Evolutionary conservation across 2,797 vertebrate genomes (phyloP), one percentile per base, ranked within the genome.

Genomic region (Craterocephalus amniculus): DNA sequence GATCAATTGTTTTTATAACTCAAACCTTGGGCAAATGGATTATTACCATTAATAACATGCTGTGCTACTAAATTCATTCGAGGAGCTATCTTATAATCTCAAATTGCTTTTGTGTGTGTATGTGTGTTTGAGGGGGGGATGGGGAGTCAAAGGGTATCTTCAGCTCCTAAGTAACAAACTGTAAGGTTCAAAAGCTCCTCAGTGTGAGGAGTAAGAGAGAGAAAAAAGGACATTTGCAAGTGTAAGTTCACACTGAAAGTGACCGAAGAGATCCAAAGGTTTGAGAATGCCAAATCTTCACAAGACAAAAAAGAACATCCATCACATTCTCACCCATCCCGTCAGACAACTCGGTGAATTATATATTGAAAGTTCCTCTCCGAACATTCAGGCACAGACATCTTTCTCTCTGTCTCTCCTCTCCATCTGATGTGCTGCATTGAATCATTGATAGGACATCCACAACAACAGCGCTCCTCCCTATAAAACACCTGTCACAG

Each of bases 371-470:
- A 87, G 81, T 85, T 83, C 80, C 64, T 72, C 79, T 67, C 48
- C 8, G 57, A 86, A 88, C 78, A 88, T 86, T 71, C 85, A 80
- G 78, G 79, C 89, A 79, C 74, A 92, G 85, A 90, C 86, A 86
- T 91, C 83, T 90, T 75, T 91, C 81, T 85, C 71, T 72, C 81
- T 65, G 58, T 79, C 81, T 76, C 88, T 84, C 59, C 56, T 69
- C 84, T 93, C 87, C 72, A 85, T 92, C 85, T 90, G 89, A 92
- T 89, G 89, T 76, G 87, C 81, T 48, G 84, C 85, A 83, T 86
- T 94, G 90, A 94, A 93, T 94, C 93, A 94, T 93, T 93, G 90
- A 94, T 93, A 76, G 89, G 84, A 92, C 92, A 93, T 90, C 72
- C 83, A 87, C 85, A 92, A 92, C 90, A 93, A 92, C 91, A 89